Conservation (phyloP, 2,797 vertebrate genomes). For the Chiloscyllium punctatum region DNA sequence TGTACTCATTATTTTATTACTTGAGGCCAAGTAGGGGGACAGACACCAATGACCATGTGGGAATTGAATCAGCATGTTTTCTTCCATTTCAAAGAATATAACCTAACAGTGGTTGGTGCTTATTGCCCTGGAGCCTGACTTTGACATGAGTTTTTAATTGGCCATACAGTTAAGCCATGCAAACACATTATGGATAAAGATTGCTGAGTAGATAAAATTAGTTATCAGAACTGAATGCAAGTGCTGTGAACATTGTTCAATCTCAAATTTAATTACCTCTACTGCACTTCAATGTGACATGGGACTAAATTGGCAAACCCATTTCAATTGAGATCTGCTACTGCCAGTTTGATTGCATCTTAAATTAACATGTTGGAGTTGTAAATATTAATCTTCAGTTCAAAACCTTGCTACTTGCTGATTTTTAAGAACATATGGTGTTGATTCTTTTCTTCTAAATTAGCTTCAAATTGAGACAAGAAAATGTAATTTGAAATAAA, state of each 20-base stretch:
- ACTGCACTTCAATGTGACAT: slow-evolving; percentile 64
- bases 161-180: slow-evolving; percentile 41
- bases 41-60: background rate
- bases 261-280: slow-evolving; percentile 55
- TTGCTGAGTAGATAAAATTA: slow-evolving; percentile 48
- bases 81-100: background rate
- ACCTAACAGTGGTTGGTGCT: background rate
- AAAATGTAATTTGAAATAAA: background rate
- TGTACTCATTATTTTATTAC: slow-evolving; percentile 1
- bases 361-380: background rate
- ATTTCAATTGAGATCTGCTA: slow-evolving; percentile 73
- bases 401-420: background rate
- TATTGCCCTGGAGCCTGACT: background rate
- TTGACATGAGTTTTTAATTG: slow-evolving; percentile 48
- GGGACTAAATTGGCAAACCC: slow-evolving; percentile 63
- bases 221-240: slow-evolving; percentile 57
- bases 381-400: background rate
- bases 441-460: background rate
- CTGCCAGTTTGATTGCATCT: slow-evolving; percentile 42
- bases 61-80: background rate
- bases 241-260: slow-evolving; percentile 64
- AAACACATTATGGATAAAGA: slow-evolving; percentile 47
- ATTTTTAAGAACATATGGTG: background rate
- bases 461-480: background rate
- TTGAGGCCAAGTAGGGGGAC: background rate